These are phyloP conservation scores for Zalophus californianus DNA, from an alignment of 2,797 vertebrate genomes.

Conservation along the genomic window DNA sequence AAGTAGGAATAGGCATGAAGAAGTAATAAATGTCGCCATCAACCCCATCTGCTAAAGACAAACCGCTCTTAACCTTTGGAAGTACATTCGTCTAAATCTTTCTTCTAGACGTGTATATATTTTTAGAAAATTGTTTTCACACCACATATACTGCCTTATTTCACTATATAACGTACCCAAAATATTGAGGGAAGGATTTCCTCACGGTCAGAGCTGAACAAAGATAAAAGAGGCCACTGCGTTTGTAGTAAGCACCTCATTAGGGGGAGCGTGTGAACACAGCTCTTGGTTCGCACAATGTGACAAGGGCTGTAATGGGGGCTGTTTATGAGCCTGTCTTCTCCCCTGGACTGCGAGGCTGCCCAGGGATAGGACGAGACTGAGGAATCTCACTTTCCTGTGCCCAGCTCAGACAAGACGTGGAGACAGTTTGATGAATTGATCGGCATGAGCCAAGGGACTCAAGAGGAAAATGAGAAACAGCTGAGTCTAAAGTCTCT, in stretches of 20 bases:
- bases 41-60: not conserved
- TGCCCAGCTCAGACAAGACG: not conserved
- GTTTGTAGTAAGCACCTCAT: not conserved
- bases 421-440: conserved; percentile 43
- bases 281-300: not conserved
- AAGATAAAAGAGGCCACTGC: not conserved
- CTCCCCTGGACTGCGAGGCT: not conserved
- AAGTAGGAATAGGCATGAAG: not conserved
- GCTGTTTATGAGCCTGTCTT: not conserved
- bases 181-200: not conserved
- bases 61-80: not conserved
- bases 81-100: not conserved
- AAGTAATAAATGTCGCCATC: not conserved
- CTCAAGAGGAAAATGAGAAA: not conserved
- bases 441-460: not conserved
- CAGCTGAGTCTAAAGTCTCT: not conserved
- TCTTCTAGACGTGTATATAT: not conserved
- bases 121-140: not conserved
- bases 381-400: not conserved
- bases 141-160: not conserved
- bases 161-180: not conserved
- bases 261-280: not conserved
- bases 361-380: not conserved
- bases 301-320: not conserved
- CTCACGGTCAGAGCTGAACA: not conserved